Evolutionary conservation across 1,140 invertebrate genomes (phyloP).

Genomic region (Drosophila rhopaloa): DNA sequence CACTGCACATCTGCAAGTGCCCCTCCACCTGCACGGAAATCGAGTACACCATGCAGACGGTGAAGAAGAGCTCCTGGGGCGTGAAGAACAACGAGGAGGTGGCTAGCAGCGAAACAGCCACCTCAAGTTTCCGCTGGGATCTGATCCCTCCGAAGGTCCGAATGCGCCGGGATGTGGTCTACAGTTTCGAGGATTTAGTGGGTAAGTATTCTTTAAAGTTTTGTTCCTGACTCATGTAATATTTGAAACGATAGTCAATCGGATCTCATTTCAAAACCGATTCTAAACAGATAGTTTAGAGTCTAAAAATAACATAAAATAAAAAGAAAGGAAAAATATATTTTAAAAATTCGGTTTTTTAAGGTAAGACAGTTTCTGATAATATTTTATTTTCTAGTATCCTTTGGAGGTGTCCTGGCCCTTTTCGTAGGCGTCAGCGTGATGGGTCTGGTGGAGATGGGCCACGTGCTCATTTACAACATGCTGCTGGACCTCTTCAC

Average conservation of each 20-base stretch:
- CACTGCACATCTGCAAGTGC: constrained; percentile 80
- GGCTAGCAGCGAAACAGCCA: constrained; percentile 56
- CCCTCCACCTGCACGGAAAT: constrained; percentile 80
- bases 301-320: too few relatives aligned
- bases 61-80: constrained; percentile 81
- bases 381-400: constrained; percentile 41
- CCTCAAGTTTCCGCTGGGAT: constrained; percentile 83
- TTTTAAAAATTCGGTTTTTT: too few relatives aligned
- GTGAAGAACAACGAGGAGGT: constrained; percentile 65
- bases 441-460: constrained; percentile 64
- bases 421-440: constrained; percentile 68
- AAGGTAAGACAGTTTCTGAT: too few relatives aligned
- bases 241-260: too few relatives aligned
- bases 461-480: constrained; percentile 53
- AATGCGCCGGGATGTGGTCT: constrained; percentile 82
- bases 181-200: constrained; percentile 84
- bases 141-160: constrained; percentile 82
- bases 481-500: constrained; percentile 46
- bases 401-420: constrained; percentile 69
- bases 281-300: too few relatives aligned
- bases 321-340: too few relatives aligned
- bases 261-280: too few relatives aligned
- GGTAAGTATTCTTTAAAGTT: constrained; percentile 38
- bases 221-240: too few relatives aligned
- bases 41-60: constrained; percentile 78